Evolutionary conservation across 2,797 vertebrate species (phyloP).

Genomic region (Babyrousa celebensis): DNA sequence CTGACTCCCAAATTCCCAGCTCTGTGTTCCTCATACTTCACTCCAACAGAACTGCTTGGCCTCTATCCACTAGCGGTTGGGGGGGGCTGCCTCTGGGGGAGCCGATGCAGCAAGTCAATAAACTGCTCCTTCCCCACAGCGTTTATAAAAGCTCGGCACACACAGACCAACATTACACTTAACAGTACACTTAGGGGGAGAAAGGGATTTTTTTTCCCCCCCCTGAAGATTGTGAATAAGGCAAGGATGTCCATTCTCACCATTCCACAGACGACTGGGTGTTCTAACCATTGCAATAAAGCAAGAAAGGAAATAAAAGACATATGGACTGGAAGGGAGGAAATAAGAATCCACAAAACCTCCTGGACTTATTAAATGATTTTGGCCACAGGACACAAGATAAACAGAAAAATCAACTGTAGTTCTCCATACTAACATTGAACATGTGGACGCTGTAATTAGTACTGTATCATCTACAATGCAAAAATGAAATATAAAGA

Average conservation of each 20-base stretch:
- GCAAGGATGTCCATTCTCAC: neutral
- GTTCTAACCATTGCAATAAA: neutral
- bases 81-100: neutral
- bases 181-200: neutral
- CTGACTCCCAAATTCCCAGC: neutral
- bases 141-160: neutral
- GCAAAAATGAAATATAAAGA: neutral
- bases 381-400: neutral
- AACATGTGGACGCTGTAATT: neutral
- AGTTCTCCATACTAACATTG: neutral
- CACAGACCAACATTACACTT: neutral
- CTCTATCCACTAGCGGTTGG: neutral
- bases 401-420: neutral
- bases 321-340: neutral
- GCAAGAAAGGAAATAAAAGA: constrained; percentile 30
- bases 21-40: neutral
- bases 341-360: constrained; percentile 10
- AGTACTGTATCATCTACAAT: constrained; percentile 38
- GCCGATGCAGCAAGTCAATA: neutral
- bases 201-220: neutral
- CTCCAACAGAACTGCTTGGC: neutral
- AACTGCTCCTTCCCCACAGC: neutral
- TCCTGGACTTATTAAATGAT: neutral
- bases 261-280: neutral
- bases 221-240: neutral